Evolutionary conservation across 1,140 invertebrate genomes (phyloP).

Genomic region (Hyles vespertilio): DNA sequence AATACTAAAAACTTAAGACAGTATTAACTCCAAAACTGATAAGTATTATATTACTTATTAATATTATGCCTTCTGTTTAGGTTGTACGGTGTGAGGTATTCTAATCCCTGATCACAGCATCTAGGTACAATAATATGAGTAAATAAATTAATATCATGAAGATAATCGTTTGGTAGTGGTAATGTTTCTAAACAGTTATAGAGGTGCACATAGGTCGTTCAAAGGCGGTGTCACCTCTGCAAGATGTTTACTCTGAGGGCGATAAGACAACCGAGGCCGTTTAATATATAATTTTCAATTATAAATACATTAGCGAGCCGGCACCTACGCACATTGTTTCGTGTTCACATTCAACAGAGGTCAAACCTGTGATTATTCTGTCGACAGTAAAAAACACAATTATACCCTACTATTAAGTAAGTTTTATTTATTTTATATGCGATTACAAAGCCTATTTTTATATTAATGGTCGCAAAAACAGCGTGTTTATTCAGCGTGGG

Average conservation of each 20-base stretch:
- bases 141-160: no score
- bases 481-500: no score
- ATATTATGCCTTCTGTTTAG: no score
- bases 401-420: conserved; percentile 13
- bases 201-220: no score
- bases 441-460: conserved; percentile 4
- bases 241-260: neutral
- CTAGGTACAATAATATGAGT: no score
- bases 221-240: conserved; percentile 1
- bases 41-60: no score
- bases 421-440: conserved; percentile 10
- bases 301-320: conserved; percentile 26
- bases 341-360: conserved; percentile 20
- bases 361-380: conserved; percentile 20
- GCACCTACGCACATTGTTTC: conserved; percentile 28
- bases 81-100: no score
- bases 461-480: conserved; percentile 4
- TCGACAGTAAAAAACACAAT: conserved; percentile 22
- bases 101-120: no score
- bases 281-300: conserved; percentile 28
- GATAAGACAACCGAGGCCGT: conserved; percentile 15
- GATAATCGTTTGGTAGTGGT: no score
- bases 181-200: no score
- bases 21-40: no score
- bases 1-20: no score